Evolutionary conservation across 1,140 invertebrate genomes (phyloP).

Genomic region (Bombus picipes): DNA sequence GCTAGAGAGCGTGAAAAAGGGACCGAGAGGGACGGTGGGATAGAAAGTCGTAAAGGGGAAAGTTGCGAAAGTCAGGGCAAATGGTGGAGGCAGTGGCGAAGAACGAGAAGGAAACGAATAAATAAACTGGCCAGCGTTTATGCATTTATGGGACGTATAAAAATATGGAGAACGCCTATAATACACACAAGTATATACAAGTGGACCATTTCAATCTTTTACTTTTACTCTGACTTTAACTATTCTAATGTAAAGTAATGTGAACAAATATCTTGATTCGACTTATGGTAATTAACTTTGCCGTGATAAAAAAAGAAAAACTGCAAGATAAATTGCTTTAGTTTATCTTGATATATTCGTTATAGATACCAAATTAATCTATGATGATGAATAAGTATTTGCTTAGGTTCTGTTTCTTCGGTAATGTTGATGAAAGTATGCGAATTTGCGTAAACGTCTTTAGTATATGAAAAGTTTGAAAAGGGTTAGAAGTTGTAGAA

Average conservation of each 20-base stretch:
- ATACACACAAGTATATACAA: no score
- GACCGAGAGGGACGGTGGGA: conserved; percentile 8
- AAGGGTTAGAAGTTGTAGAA: background rate
- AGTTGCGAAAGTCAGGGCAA: background rate
- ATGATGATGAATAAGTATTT: background rate
- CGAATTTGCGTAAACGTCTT: background rate
- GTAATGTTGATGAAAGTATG: no score
- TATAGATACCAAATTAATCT: background rate
- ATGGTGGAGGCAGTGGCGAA: background rate
- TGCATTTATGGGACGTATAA: background rate
- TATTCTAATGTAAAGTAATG: background rate
- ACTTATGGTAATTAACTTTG: background rate
- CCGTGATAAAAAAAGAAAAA: no score
- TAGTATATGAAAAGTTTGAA: background rate
- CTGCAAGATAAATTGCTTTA: background rate
- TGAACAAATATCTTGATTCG: background rate
- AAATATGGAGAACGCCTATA: background rate
- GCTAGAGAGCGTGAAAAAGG: background rate
- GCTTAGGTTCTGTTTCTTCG: background rate
- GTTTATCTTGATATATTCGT: background rate
- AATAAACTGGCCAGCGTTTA: background rate
- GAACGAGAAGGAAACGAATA: background rate
- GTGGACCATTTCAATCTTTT: background rate
- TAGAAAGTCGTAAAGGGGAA: conserved; percentile 1
- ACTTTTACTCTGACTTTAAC: background rate